Conservation (phyloP, 2,113 vertebrate genomes). For the Smithornis capensis region DNA sequence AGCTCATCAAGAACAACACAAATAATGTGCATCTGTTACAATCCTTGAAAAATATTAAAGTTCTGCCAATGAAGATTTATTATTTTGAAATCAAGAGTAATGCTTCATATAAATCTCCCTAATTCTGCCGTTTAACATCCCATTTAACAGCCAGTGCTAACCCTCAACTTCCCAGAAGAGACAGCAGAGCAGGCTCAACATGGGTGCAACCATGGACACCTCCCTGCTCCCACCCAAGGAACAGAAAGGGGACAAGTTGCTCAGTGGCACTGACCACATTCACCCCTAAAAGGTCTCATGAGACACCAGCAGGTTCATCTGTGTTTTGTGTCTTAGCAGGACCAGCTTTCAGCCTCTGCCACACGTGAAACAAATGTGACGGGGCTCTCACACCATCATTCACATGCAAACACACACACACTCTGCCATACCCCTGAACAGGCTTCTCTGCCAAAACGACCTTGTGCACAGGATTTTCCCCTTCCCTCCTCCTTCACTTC, state of each 20-base stretch:
- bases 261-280: background rate
- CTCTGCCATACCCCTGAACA: fast-evolving
- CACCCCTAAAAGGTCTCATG: fast-evolving
- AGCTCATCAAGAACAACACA: background rate
- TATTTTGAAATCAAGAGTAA: slow-evolving; percentile 38
- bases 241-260: background rate
- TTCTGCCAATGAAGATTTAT: background rate
- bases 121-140: slow-evolving; percentile 41
- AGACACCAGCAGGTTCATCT: background rate
- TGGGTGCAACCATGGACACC: background rate
- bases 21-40: background rate
- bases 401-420: no score
- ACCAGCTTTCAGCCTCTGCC: background rate
- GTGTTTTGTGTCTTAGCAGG: background rate
- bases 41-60: background rate
- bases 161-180: background rate
- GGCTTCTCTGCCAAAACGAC: background rate
- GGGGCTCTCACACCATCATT: background rate
- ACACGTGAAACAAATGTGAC: background rate
- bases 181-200: background rate
- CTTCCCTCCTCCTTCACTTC: background rate
- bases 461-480: fast-evolving
- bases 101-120: slow-evolving; percentile 19
- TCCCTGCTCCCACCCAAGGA: background rate
- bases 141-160: background rate